Conservation (phyloP, 2,797 vertebrate species). For the Cuculus canorus region DNA sequence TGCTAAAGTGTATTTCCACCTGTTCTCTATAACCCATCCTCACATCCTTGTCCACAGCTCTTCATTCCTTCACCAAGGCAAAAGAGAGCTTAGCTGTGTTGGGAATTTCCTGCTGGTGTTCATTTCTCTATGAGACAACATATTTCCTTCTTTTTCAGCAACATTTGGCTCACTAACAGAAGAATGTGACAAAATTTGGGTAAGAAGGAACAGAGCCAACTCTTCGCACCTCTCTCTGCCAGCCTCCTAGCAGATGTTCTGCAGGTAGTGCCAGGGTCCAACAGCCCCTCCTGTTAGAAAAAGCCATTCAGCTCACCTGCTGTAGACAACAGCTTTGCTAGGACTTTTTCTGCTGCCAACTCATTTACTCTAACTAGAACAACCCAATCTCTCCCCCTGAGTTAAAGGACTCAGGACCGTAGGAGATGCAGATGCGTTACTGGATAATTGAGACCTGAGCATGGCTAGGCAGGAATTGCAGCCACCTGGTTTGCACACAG, state of each 20-base stretch:
- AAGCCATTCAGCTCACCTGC: neutral
- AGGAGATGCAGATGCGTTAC: neutral
- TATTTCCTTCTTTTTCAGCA: neutral
- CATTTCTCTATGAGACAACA: neutral
- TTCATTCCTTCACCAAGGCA: neutral
- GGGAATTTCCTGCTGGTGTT: neutral
- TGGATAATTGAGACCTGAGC: slow-evolving; percentile 12
- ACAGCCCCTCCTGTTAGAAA: neutral
- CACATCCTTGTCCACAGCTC: neutral
- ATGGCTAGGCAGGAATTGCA: slow-evolving; percentile 21
- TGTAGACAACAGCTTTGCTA: neutral
- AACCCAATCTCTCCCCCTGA: neutral
- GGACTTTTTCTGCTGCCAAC: neutral
- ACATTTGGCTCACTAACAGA: neutral
- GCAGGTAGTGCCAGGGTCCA: neutral
- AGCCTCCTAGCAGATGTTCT: slow-evolving; percentile 17
- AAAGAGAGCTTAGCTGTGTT: neutral
- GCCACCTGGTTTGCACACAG: slow-evolving; percentile 29
- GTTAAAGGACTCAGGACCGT: neutral
- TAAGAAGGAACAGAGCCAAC: neutral
- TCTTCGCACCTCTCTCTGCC: neutral
- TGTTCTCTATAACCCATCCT: neutral
- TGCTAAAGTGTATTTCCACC: neutral
- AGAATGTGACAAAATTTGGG: neutral
- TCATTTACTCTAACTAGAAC: neutral